These are phyloP conservation scores for Sebastes reedi DNA, from an alignment of 2,797 vertebrate species.

Conservation along the genomic window DNA sequence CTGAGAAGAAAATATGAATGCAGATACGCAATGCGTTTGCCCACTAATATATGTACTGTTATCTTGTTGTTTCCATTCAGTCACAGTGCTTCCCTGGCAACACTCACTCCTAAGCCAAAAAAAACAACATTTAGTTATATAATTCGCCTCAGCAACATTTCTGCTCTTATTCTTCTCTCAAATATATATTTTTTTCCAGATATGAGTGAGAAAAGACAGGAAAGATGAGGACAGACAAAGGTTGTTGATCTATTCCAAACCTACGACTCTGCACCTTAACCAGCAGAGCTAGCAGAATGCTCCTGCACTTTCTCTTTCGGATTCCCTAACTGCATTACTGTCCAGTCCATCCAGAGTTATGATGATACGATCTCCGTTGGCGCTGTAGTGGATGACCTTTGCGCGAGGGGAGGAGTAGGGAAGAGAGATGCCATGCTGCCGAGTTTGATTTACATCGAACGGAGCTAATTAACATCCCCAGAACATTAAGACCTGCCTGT, in stretches of 20 bases:
- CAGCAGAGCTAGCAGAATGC: neutral
- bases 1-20: neutral
- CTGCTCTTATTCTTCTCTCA: neutral
- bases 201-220: neutral
- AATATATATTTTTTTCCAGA: neutral
- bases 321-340: conserved; percentile 41
- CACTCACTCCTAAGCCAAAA: neutral
- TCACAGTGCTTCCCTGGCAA: neutral
- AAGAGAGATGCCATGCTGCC: conserved; percentile 47
- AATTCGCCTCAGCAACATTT: neutral
- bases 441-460: conserved; percentile 66
- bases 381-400: conserved; percentile 58
- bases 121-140: neutral
- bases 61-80: neutral
- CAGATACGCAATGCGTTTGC: neutral
- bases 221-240: neutral
- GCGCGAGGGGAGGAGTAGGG: conserved; percentile 21
- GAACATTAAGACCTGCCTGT: conserved; percentile 53
- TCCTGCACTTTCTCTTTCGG: conserved; percentile 24
- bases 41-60: neutral
- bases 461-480: conserved; percentile 61
- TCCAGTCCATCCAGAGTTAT: conserved; percentile 37
- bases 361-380: conserved; percentile 54
- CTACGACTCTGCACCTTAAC: conserved; percentile 8
- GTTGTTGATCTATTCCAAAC: neutral